Evolutionary conservation across 2,888 invertebrate species (phyloP).

Genomic region (Plebejus argus): DNA sequence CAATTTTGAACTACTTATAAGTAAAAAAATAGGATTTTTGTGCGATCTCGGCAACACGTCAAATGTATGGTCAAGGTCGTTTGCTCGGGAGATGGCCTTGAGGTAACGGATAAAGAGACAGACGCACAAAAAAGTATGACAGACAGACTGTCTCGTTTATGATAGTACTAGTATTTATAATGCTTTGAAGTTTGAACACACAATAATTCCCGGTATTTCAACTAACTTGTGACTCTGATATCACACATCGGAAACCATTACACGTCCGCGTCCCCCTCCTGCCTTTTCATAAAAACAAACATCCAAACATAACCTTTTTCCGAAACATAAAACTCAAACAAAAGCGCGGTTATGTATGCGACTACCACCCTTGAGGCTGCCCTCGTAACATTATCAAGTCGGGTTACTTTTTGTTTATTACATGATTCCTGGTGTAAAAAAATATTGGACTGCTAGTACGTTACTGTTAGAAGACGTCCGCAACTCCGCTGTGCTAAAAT

Average conservation of each 20-base stretch:
- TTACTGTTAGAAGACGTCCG: no score
- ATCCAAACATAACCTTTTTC: constrained; percentile 15
- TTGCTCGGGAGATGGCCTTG: no score
- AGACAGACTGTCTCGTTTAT: background rate
- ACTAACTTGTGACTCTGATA: background rate
- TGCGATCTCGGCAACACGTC: no score
- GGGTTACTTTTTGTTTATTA: background rate
- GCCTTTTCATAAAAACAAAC: constrained; percentile 15
- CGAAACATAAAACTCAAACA: constrained; percentile 22
- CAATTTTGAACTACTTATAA: no score
- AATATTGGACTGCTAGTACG: no score
- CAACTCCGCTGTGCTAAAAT: no score
- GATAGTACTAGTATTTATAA: background rate
- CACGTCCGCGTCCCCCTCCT: background rate
- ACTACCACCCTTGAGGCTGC: background rate
- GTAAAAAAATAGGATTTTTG: no score
- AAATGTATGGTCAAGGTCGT: no score
- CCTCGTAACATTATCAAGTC: background rate
- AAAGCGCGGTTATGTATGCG: background rate
- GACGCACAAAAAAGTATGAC: no score
- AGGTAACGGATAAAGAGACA: no score
- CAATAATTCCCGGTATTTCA: background rate
- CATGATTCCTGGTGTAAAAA: no score
- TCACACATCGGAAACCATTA: background rate
- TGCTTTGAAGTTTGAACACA: background rate